Base-by-base conservation (phyloP, 2,113 vertebrate genomes). In the Heptranchias perlo region DNA sequence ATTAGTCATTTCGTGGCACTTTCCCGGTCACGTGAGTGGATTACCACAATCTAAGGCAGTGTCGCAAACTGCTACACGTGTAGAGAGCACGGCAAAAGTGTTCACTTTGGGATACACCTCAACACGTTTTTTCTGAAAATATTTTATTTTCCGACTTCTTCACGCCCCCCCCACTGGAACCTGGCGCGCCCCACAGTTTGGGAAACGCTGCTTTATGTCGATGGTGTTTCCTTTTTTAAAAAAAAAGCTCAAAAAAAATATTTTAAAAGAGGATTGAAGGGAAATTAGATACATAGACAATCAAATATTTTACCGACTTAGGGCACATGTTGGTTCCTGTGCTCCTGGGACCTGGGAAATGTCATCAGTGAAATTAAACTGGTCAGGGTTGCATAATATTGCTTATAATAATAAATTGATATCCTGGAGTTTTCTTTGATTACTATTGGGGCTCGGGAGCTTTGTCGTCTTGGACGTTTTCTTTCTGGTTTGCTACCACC, bases 291-390 rank as follows among this genome's bases (percentile, higher is more conserved):
- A 62, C 89, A 93, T 28, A 89, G 86, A 89, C 58, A 44, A 7
- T 62, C 16, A 62, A 62, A 62, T 93, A 93, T 7, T 62, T 93
- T 93, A 39, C 89, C 62, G 89, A 64, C 89, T 93, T 61, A 8
- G 58, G 16, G 58, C 39, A 64, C 4, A 21, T 44, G 89, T 39
- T 61, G 58, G 35, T 62, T 93, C n/a, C n/a, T 58, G 54, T 39
- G 54, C 89, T 93, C 89, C 58, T 93, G 89, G 89, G 89, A 93
- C 35, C 58, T 62, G 58, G 89, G n/a, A 93, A 62, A 93, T 93
- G 58, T 93, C 89, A 93, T 23, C 35, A 39, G n/a, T 62, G 89
- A 93, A 93, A 93, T 93, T 93, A 93, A 93, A 93, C 89, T 44
- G 35, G 58, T 61, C 89, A 93, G 58, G 58, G 16, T 93, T 93